A percentile compares a stretch with the other conserved stretches of the same genome.
These are phyloP conservation scores for Ceratina japonica DNA, from an alignment of 1,140 invertebrate genomes.

Conservation along the genomic window DNA sequence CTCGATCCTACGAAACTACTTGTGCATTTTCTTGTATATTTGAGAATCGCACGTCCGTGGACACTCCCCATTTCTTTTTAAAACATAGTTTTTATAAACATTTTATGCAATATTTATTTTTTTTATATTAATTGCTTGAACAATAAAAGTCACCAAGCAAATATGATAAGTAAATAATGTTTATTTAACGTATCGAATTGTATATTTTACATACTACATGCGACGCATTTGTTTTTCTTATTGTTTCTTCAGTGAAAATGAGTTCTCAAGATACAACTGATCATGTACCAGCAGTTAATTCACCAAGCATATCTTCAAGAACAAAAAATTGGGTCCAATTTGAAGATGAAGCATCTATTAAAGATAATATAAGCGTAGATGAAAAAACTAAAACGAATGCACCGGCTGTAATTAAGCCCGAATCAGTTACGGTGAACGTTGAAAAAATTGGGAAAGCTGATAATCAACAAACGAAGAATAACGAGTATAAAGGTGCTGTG, in stretches of 20 bases:
- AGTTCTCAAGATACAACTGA: slow-evolving; percentile 73
- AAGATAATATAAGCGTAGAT: slow-evolving; percentile 54
- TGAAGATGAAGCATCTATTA: slow-evolving; percentile 76
- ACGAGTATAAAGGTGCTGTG: slow-evolving; percentile 81
- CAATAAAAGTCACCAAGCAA: neutral
- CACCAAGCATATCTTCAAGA: slow-evolving; percentile 61
- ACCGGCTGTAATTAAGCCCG: slow-evolving; percentile 70
- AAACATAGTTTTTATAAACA: slow-evolving; percentile 12
- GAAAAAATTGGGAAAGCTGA: slow-evolving; percentile 71
- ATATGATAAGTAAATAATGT: neutral
- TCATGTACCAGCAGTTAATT: slow-evolving; percentile 57
- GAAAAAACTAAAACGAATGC: slow-evolving; percentile 51
- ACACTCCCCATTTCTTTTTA: slow-evolving; percentile 26
- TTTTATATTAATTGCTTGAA: slow-evolving; percentile 5
- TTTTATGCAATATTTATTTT: neutral
- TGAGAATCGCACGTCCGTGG: neutral
- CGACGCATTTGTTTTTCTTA: neutral
- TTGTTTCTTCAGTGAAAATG: slow-evolving; percentile 67
- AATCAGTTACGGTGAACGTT: slow-evolving; percentile 72
- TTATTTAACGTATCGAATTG: neutral
- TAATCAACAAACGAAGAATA: slow-evolving; percentile 56
- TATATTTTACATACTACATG: neutral
- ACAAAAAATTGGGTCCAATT: slow-evolving; percentile 80
- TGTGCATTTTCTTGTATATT: slow-evolving; percentile 16
- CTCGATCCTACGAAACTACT: neutral